A percentile compares a stretch with the other conserved stretches of the same genome.
Evolutionary conservation across 2,888 invertebrate genomes (phyloP).

Genomic region (Drosophila multiciliata): DNA sequence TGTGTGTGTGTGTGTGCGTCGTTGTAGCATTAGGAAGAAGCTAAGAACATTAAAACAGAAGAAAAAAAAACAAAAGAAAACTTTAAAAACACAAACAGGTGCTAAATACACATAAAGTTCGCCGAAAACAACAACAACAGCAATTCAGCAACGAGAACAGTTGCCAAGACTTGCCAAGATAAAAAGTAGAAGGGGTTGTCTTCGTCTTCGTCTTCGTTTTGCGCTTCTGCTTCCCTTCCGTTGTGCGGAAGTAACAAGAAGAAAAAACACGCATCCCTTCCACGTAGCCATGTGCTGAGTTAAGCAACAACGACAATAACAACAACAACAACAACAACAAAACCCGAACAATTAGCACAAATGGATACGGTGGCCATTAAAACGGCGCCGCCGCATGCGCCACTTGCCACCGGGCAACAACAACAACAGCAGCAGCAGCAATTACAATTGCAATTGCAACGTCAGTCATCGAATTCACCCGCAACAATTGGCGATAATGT

Average conservation of each 20-base stretch:
- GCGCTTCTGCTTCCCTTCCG: background rate
- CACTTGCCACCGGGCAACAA: slow-evolving; percentile 69
- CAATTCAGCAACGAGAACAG: slow-evolving; percentile 15
- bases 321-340: slow-evolving; percentile 10
- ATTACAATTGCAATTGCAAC: slow-evolving; percentile 46
- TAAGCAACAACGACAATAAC: slow-evolving; percentile 4
- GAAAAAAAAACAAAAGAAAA: slow-evolving; percentile 3
- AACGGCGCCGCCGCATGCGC: slow-evolving; percentile 82
- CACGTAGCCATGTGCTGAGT: slow-evolving; percentile 46
- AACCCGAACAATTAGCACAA: slow-evolving; percentile 29
- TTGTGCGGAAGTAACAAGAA: slow-evolving; percentile 50
- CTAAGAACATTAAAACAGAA: slow-evolving; percentile 4
- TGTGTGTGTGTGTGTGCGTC: slow-evolving; percentile 11
- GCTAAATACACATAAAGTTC: slow-evolving; percentile 32
- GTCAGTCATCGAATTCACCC: slow-evolving; percentile 51
- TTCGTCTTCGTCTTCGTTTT: background rate
- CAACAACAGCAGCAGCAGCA: slow-evolving; percentile 57
- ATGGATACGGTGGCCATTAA: slow-evolving; percentile 83
- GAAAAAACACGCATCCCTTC: slow-evolving; percentile 1
- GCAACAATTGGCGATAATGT: slow-evolving; percentile 47
- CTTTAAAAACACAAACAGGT: slow-evolving; percentile 48
- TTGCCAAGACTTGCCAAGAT: slow-evolving; percentile 7
- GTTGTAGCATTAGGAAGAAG: slow-evolving; percentile 25
- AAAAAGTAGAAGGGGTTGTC: slow-evolving; percentile 45
- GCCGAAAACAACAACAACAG: slow-evolving; percentile 14